Evolutionary conservation across 2,797 vertebrate genomes (phyloP), one percentile per base, ranked within the genome.

Genomic region (Takifugu rubripes): DNA sequence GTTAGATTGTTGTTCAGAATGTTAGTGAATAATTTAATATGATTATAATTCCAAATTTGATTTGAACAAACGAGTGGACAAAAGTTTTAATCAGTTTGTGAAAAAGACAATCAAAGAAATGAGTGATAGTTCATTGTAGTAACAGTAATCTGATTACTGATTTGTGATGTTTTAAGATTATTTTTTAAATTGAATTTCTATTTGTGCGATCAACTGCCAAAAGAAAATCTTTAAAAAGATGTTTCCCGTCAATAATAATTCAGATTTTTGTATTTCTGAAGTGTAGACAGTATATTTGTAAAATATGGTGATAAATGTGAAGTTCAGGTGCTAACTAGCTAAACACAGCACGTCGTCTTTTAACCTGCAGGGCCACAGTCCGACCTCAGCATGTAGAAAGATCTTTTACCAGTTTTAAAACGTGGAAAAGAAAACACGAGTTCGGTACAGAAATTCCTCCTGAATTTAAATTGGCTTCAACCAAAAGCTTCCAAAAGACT

Each of bases 101-200:
- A 45, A 46, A 11, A n/a, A 46, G 6, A 45, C 6, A 5, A 45
- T 45, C 16, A 43, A 45, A 45, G 11, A 43, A 12, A 12, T 12
- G 8, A 43, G 42, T 14, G 29, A 31, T 31, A 8, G 29, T 6
- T 31, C 9, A 9, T 33, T 1, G 31, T 33, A 10, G 7, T 10
- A 33, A 21, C 11, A 25, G 21, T 48, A 26, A 60, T 52, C 10
- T 61, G 29, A 42, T 54, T 27, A 27, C 10, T 45, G n/a, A 45
- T 16, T 5, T 3, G 1, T 12, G 16, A 43, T 43, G 11, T 21
- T 42, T 8, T 26, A 16, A 1, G 4, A 26, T 25, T 48, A 16
- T 25, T 7, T 25, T 25, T 14, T 50, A 7, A 8, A 49, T 5
- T 25, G 3, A 49, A 17, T 25, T 24, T 11, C 6, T 17, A 1